Evolutionary conservation across 2,888 invertebrate genomes (phyloP), one percentile per base, ranked within the genome.

Genomic region (Gymnoscelis rufifasciata): DNA sequence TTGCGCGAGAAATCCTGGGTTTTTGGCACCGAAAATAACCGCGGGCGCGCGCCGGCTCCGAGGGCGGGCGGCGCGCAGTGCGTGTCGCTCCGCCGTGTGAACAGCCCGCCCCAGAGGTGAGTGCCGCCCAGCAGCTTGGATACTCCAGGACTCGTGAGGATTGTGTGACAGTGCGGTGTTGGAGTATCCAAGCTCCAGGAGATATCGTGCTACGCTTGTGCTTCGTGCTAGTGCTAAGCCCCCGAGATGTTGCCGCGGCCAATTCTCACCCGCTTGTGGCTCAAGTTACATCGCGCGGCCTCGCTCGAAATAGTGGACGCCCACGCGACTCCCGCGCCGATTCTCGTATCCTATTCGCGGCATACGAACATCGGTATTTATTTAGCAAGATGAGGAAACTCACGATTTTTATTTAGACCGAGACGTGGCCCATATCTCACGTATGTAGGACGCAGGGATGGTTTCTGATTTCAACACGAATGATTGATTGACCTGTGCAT

Each of bases 31-130:
- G 77, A 87, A 88, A 88, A 88, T 87, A 87, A 86, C 80, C 79
- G 74, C 75, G 82, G 78, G 82, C 79, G 78, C 71, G 78, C 76
- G 76, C 75, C 68, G 62, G 65, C 66, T 62, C 65, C 72, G 68
- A 70, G 78, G 78, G 78, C 75, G 77, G 78, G 75, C 73, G 71
- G 72, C 69, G 74, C 78, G 79, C 86, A 87, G 87, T 88, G 87
- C 87, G 87, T 79, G 88, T 79, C 88, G 88, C 88, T 88, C 88
- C 88, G 88, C 88, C 88, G 87, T 82, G 77, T 79, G 80, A 86
- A 87, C 74, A 87, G 80, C 87, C 81, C 86, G 87, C 78, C 74
- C 79, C 80, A 77, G 83, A 86, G 87, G 87, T 87, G 80, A 80
- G 81, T 78, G 62, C 58, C 37, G 31, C 13, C 60, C 28, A 55